Percentiles rank a stretch among this genome's conserved stretches.
Evolutionary conservation across 2,797 vertebrate species (phyloP).

Genomic region (Enteromius trimaculatus): DNA sequence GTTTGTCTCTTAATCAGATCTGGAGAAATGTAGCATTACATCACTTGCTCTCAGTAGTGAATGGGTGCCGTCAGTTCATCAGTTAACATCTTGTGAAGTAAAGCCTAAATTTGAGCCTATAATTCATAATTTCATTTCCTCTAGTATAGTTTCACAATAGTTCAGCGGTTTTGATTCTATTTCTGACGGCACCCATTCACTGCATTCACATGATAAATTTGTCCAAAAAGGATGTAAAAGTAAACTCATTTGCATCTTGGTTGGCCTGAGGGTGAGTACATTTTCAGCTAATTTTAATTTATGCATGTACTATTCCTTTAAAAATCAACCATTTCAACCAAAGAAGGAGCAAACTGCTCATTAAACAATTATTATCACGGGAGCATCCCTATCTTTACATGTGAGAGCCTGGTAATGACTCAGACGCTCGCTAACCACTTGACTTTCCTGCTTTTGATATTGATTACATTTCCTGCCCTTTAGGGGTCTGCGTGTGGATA

Average conservation of each 20-base stretch:
- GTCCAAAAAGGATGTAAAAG: neutral
- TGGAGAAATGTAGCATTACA: neutral
- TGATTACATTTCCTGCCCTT: slow-evolving; percentile 8
- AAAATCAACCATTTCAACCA: neutral
- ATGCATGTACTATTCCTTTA: neutral
- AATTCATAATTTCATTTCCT: too few species aligned
- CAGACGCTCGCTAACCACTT: neutral
- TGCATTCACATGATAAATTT: neutral
- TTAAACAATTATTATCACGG: neutral
- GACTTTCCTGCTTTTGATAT: slow-evolving; percentile 25
- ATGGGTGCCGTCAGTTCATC: neutral
- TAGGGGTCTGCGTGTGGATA: neutral
- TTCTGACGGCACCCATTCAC: neutral
- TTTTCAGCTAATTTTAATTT: neutral
- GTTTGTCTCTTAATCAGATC: neutral
- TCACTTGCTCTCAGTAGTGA: neutral
- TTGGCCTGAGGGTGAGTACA: neutral
- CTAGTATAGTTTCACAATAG: too few species aligned
- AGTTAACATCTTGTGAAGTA: too few species aligned
- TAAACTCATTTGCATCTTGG: neutral
- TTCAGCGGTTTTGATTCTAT: neutral
- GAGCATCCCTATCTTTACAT: slow-evolving; percentile 4
- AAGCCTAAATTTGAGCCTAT: too few species aligned
- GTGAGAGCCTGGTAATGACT: neutral
- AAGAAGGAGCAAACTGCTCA: neutral